These are phyloP conservation scores for Anolis carolinensis DNA, from an alignment of 2,113 vertebrate genomes.

Conservation along the genomic window DNA sequence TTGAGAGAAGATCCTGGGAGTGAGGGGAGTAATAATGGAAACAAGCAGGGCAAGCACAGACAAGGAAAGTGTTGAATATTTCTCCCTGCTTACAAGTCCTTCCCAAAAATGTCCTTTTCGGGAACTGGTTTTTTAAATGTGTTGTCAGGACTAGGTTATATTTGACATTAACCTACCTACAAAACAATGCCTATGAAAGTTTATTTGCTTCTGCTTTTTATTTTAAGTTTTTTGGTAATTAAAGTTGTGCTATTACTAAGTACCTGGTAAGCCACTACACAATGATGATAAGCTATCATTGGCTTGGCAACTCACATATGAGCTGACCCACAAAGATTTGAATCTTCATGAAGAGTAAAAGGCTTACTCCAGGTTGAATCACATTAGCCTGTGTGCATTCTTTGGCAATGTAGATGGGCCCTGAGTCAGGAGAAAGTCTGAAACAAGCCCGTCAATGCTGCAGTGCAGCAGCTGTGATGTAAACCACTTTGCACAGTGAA, in stretches of 20 bases:
- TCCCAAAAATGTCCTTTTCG: background rate
- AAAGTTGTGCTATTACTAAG: background rate
- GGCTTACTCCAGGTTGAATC: too few species aligned
- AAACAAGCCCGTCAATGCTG: too few species aligned
- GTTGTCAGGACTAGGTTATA: too few species aligned
- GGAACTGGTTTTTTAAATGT: too few species aligned
- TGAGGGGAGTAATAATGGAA: background rate
- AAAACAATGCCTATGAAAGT: background rate
- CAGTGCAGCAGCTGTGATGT: too few species aligned
- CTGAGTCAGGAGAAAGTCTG: too few species aligned
- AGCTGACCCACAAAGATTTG: background rate
- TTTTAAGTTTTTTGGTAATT: background rate
- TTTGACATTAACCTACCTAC: background rate
- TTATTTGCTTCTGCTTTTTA: background rate
- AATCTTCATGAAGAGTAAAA: too few species aligned
- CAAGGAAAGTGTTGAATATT: background rate
- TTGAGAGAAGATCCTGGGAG: too few species aligned
- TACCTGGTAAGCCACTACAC: background rate
- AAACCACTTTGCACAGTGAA: too few species aligned
- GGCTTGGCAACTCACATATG: background rate
- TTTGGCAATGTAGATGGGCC: too few species aligned
- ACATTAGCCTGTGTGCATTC: too few species aligned
- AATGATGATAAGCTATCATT: background rate
- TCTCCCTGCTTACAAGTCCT: too few species aligned
- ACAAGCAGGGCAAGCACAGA: background rate